phyloP scores from a whole-genome alignment of 2,888 invertebrate species.

The Abrostola tripartita region DNA sequence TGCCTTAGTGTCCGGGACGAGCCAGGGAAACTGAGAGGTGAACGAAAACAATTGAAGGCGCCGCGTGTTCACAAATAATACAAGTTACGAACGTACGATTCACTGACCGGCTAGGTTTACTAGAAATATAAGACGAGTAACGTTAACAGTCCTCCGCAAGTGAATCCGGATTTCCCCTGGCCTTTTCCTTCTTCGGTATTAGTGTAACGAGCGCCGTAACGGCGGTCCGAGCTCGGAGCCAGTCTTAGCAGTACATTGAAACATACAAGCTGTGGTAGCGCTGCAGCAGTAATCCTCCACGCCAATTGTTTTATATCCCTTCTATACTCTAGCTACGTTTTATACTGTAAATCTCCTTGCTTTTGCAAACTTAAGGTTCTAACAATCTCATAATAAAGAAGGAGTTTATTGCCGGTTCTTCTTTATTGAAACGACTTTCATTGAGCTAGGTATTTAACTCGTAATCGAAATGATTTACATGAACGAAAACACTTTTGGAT shows the following conservation, averaged over 20 bases:
- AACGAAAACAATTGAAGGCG: constrained; percentile 17
- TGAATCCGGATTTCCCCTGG: constrained; percentile 48
- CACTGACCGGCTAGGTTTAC: constrained; percentile 2
- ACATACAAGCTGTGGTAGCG: constrained; percentile 20
- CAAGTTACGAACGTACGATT: not conserved
- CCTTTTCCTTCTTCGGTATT: constrained; percentile 23
- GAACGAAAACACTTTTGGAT: too few relatives aligned
- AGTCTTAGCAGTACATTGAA: constrained; percentile 34
- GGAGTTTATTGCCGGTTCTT: too few relatives aligned
- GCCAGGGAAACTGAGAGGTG: constrained; percentile 6
- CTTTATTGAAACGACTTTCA: too few relatives aligned
- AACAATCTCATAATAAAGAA: too few relatives aligned
- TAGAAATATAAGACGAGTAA: constrained; percentile 13
- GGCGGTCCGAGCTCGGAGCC: constrained; percentile 12
- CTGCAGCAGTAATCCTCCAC: constrained; percentile 8
- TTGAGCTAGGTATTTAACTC: too few relatives aligned
- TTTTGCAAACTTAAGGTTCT: not conserved
- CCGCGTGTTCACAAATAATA: not conserved
- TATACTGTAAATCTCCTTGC: not conserved
- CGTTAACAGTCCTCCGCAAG: constrained; percentile 19
- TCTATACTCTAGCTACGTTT: not conserved
- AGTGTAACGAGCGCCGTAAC: constrained; percentile 22
- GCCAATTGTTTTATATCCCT: not conserved
- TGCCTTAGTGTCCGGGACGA: constrained; percentile 6
- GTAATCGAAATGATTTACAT: too few relatives aligned